Percentiles rank a stretch among this genome's conserved stretches.
phyloP scores from a whole-genome alignment of 2,888 invertebrate species.

The Troides oblongomaculatus region DNA sequence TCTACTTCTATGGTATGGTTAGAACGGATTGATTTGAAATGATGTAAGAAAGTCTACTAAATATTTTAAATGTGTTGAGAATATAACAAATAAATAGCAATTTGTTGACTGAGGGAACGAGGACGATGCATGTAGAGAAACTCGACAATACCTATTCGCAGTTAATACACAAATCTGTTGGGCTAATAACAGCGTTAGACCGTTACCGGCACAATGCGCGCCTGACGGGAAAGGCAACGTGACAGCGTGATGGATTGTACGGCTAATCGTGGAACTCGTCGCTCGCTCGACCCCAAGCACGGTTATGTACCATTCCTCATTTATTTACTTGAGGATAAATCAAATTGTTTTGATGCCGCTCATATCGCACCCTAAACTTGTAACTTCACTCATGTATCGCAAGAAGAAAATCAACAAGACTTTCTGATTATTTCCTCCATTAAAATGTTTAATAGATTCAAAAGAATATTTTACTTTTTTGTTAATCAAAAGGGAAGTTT shows the following conservation, averaged over 20 bases:
- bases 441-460: too few species aligned
- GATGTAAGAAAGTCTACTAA: not conserved
- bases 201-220: constrained; percentile 32
- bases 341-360: constrained; percentile 1
- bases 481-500: too few species aligned
- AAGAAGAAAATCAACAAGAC: too few species aligned
- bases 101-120: not conserved
- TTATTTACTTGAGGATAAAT: constrained; percentile 49
- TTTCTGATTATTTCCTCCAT: too few species aligned
- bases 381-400: too few species aligned
- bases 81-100: too few species aligned
- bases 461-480: too few species aligned
- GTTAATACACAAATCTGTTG: constrained; percentile 35
- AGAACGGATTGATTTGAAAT: too few species aligned
- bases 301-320: constrained; percentile 63
- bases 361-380: not conserved
- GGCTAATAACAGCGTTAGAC: constrained; percentile 35
- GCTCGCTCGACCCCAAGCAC: constrained; percentile 49
- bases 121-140: constrained; percentile 3
- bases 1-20: too few species aligned
- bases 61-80: not conserved
- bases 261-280: constrained; percentile 54
- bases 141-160: constrained; percentile 32
- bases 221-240: constrained; percentile 36
- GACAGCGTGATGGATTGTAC: constrained; percentile 58